Evolutionary conservation across 2,888 invertebrate species (phyloP), one percentile per base, ranked within the genome.

Genomic region (Eupithecia subumbrata): DNA sequence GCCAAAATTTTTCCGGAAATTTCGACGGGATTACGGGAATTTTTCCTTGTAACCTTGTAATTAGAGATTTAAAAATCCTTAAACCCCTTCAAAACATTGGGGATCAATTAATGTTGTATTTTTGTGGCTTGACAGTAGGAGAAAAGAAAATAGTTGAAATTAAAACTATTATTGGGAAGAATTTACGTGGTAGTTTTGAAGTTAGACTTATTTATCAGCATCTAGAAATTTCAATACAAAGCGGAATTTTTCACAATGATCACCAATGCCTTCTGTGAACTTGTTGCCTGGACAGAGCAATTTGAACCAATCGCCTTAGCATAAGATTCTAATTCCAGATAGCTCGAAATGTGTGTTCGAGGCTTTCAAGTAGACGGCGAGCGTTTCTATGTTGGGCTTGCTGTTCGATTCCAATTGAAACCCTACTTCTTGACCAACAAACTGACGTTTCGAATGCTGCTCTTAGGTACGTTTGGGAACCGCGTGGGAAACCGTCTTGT

Each of bases 281-380:
- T 80, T 78, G 81, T 81, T 81, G 80, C 79, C 74, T 48, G n/a
- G 48, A 40, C 37, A 71, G 69, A 37, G 34, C 48, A 71, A 37
- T 69, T 67, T 69, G 16, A 70, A 72, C 71, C 63, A 12, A 30
- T 8, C 74, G 40, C 14, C 5, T 34, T 14, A 37, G 18, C 18
- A 48, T 78, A 81, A 60, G 71, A 73, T 66, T 72, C 25, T 68
- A 67, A 25, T 72, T 75, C 22, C 25, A 76, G 48, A 48, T 37
- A 22, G 43, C 48, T 25, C 63, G 75, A 63, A 18, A 14, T 72
- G 72, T 74, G 64, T 45, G 76, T 82, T 80, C 56, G 75, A 40
- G 79, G 18, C 48, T 48, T 8, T 1, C 48, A n/a, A 18, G 18
- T 34, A 0, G 18, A 48, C 7, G 18, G 0, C n/a, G 8, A n/a